phyloP scores from a whole-genome alignment of 2,113 vertebrate genomes.

The Gavia stellata region DNA sequence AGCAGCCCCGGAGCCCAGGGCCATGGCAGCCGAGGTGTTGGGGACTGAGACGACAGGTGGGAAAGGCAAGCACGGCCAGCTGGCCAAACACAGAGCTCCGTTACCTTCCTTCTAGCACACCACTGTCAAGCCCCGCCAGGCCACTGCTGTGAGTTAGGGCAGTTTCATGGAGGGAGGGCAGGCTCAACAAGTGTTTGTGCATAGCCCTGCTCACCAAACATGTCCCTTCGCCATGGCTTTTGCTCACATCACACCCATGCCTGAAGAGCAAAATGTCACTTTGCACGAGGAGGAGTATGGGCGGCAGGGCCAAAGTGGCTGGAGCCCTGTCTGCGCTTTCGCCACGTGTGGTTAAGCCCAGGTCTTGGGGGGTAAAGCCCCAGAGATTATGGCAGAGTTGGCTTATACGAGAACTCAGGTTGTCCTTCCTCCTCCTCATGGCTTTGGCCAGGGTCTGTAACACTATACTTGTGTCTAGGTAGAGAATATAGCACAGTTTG shows the following conservation, averaged over 20 bases:
- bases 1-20: not conserved
- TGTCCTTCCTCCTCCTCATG: not conserved
- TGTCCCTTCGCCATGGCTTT: not conserved
- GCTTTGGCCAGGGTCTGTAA: not conserved
- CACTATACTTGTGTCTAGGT: not conserved
- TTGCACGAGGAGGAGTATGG: fast-evolving
- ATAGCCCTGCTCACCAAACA: not conserved
- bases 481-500: not conserved
- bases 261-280: not conserved
- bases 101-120: not conserved
- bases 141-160: not conserved
- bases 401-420: not conserved
- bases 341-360: not conserved
- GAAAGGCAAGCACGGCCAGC: not conserved
- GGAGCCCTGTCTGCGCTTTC: not conserved
- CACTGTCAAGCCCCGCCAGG: not conserved
- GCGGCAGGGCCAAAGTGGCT: not conserved
- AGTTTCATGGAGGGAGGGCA: not conserved
- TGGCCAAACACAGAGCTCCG: not conserved
- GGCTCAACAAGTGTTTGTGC: fast-evolving
- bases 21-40: not conserved
- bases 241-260: fast-evolving
- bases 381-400: not conserved
- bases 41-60: not conserved
- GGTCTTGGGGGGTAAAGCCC: not conserved